phyloP scores from a whole-genome alignment of 2,888 invertebrate genomes.

The Operophtera brumata region DNA sequence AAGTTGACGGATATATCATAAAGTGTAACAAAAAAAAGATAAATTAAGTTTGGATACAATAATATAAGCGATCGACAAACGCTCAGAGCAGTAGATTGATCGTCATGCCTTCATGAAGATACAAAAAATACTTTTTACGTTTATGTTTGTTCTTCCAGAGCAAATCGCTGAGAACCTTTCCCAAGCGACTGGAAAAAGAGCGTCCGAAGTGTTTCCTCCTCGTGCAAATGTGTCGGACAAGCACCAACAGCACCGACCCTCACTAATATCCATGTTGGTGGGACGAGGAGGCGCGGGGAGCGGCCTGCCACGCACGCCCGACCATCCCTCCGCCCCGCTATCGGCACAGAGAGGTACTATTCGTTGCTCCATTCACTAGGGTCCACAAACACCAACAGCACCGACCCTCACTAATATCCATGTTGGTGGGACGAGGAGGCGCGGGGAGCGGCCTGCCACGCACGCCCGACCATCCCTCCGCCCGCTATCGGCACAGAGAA shows the following conservation, averaged over 20 bases:
- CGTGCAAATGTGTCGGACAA: slow-evolving; percentile 42
- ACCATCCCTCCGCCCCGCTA: slow-evolving; percentile 66
- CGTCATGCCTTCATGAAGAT: too few relatives aligned
- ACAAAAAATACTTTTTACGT: too few relatives aligned
- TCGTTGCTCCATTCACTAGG: not conserved
- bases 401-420: slow-evolving; percentile 69
- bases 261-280: slow-evolving; percentile 71
- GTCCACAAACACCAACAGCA: slow-evolving; percentile 62
- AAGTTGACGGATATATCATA: too few relatives aligned
- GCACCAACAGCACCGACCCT: slow-evolving; percentile 68
- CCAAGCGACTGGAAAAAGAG: slow-evolving; percentile 60
- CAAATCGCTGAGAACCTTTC: slow-evolving; percentile 67
- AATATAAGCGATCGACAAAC: too few relatives aligned
- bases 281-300: slow-evolving; percentile 50
- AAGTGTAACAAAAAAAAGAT: too few relatives aligned
- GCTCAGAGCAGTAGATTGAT: too few relatives aligned
- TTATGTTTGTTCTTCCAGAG: slow-evolving; percentile 40
- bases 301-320: slow-evolving; percentile 63
- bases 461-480: slow-evolving; percentile 68
- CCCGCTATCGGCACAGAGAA: slow-evolving; percentile 65
- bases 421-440: slow-evolving; percentile 63
- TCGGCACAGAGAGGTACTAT: slow-evolving; percentile 59
- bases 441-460: slow-evolving; percentile 52
- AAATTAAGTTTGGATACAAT: too few relatives aligned
- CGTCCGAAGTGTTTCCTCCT: slow-evolving; percentile 61